Percentiles rank a stretch among this genome's conserved stretches.
Evolutionary conservation across 2,113 vertebrate genomes (phyloP).

Genomic region (Thymallus thymallus): DNA sequence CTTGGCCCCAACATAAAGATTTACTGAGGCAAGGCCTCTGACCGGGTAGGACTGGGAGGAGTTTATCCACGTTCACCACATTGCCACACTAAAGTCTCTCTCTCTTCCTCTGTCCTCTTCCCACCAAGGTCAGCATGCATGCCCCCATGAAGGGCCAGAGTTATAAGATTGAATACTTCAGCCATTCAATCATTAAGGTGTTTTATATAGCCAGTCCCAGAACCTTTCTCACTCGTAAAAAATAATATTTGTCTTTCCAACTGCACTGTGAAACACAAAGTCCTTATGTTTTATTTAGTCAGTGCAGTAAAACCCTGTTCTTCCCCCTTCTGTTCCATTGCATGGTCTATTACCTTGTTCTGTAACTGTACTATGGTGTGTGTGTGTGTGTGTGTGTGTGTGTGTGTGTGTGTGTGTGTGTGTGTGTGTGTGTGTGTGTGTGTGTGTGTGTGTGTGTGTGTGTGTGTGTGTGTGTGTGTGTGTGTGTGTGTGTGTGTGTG

Average conservation of each 20-base stretch:
- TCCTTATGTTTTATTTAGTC: constrained; percentile 72
- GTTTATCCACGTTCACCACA: constrained; percentile 36
- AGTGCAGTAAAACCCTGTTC: constrained; percentile 70
- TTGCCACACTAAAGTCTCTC: constrained; percentile 32
- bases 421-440: background rate
- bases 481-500: background rate
- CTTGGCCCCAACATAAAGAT: constrained; percentile 62
- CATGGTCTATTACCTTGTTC: constrained; percentile 53
- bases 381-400: constrained; percentile 20
- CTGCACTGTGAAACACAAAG: constrained; percentile 77
- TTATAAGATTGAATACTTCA: constrained; percentile 76
- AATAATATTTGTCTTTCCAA: constrained; percentile 82
- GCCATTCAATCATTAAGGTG: constrained; percentile 74
- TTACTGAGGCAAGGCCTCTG: constrained; percentile 49
- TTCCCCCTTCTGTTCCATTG: constrained; percentile 55
- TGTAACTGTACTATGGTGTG: constrained; percentile 31
- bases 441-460: constrained; percentile 5
- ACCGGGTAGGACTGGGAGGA: constrained; percentile 29
- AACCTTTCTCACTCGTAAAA: constrained; percentile 73
- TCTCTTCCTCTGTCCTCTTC: background rate
- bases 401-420: background rate
- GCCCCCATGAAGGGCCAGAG: constrained; percentile 36
- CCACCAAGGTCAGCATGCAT: constrained; percentile 43
- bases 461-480: background rate
- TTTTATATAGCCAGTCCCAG: constrained; percentile 65